These are phyloP conservation scores for Lagorchestes hirsutus DNA, from an alignment of 2,797 vertebrate species.

Conservation along the genomic window DNA sequence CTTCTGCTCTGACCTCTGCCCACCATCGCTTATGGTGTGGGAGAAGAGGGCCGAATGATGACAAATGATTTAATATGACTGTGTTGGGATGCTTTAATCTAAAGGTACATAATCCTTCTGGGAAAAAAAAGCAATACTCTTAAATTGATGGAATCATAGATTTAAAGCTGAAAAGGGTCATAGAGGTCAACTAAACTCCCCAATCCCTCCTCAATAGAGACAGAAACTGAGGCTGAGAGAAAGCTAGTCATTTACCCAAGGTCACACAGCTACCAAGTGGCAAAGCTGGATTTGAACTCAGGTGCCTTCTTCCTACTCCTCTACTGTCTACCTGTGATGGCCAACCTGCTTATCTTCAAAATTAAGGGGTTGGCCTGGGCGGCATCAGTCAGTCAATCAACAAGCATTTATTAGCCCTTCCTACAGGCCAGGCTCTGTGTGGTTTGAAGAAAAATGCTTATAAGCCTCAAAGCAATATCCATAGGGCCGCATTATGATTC, in stretches of 20 bases:
- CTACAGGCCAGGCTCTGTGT: not conserved
- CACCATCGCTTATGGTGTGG: not conserved
- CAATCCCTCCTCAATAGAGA: slow-evolving; percentile 58
- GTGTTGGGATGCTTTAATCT: slow-evolving; percentile 43
- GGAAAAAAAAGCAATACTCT: slow-evolving; percentile 47
- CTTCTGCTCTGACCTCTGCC: not conserved
- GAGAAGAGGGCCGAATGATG: not conserved
- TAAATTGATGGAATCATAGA: slow-evolving; percentile 3
- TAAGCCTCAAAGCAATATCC: not conserved
- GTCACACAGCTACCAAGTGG: not conserved
- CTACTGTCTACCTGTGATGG: not conserved
- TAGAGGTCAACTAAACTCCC: slow-evolving; percentile 39
- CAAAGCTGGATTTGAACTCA: not conserved
- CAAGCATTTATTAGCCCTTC: not conserved
- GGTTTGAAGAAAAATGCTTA: not conserved
- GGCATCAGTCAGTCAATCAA: not conserved
- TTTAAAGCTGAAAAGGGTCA: slow-evolving; percentile 57
- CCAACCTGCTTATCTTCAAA: not conserved
- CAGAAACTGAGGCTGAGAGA: slow-evolving; percentile 24
- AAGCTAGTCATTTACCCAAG: not conserved
- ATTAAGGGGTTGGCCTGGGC: not conserved
- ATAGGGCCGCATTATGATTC: too few species aligned
- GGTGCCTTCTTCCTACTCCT: not conserved
- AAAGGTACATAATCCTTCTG: slow-evolving; percentile 20
- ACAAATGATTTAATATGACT: not conserved